Evolutionary conservation across 2,888 invertebrate species (phyloP).

Genomic region (Volucella inflata): DNA sequence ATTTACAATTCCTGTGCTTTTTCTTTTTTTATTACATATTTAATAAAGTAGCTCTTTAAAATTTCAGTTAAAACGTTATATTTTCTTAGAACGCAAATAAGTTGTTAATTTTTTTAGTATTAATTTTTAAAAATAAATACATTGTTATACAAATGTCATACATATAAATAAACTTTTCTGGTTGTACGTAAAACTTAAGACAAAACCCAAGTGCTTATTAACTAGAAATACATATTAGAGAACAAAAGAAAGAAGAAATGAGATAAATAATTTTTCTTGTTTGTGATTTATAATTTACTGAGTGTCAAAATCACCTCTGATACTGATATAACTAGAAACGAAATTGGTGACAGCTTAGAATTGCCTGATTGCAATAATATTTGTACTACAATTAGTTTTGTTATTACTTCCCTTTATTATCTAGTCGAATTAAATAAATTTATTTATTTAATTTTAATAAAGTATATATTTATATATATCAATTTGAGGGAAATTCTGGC

Average conservation of each 20-base stretch:
- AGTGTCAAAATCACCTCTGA: background rate
- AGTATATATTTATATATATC: too few species aligned
- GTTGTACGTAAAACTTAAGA: slow-evolving; percentile 44
- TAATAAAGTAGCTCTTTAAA: background rate
- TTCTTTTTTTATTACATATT: background rate
- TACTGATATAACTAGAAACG: background rate
- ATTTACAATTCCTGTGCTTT: background rate
- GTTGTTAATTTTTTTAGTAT: background rate
- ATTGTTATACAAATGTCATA: background rate
- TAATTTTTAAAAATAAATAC: background rate
- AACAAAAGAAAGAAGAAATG: background rate
- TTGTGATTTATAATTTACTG: slow-evolving; percentile 1
- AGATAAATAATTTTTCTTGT: slow-evolving; percentile 20
- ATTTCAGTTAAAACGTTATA: background rate
- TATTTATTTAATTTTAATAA: slow-evolving; percentile 24
- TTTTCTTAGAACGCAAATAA: slow-evolving; percentile 21
- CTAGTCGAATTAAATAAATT: slow-evolving; percentile 44
- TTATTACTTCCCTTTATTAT: slow-evolving; percentile 18
- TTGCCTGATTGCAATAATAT: background rate
- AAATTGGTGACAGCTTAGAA: background rate
- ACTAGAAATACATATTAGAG: slow-evolving; percentile 4
- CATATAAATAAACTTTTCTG: slow-evolving; percentile 23
- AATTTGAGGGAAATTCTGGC: slow-evolving; percentile 23
- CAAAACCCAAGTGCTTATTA: slow-evolving; percentile 52
- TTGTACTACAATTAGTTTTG: slow-evolving; percentile 10